Base-by-base conservation (phyloP, 2,113 vertebrate species). In the Callopanchax toddi region DNA sequence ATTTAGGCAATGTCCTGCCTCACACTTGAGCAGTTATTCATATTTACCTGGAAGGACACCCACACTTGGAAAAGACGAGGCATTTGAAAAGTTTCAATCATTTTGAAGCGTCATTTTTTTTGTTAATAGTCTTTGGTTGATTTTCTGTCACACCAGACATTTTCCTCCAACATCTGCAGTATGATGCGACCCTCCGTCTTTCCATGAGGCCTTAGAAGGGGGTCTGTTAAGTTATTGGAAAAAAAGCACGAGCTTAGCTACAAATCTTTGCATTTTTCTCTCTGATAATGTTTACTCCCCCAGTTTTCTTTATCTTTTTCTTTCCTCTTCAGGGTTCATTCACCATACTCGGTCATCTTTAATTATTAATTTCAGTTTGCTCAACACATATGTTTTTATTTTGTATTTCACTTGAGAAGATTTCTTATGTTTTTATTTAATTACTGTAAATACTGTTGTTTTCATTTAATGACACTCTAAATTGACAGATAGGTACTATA, bases 351-450 rank as follows among this genome's bases (percentile, higher is more conserved):
- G 20, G 21, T 25, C 23, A 32, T 55, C 60, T 70, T 84, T 67
- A 49, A 73, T 76, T 45, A 79, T 82, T 81, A 62, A 37, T 54
- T 75, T 11, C 17, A 32, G 45, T n/a, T 46, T 65, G 21, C 52
- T 60, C 25, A 55, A 20, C 37, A 23, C 23, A 62, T 16, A 17
- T 46, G 44, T 17, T 69, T 61, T 21, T 62, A 26, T 80, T 51
- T 56, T 49, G 71, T 36, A 49, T 54, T 32, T 36, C 18, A 26
- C 10, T 74, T 67, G 49, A 34, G 60, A 45, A 74, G 21, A 23
- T 29, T 56, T 53, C 52, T 1, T 15, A n/a, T 60, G 11, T 67
- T 66, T 62, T 67, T 49, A 61, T 18, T 20, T 6, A 32, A 4
- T 32, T 32, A 8, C 5, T 37, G 10, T 21, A 11, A 21, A 16